Evolutionary conservation across 2,888 invertebrate species (phyloP).

Genomic region (Ichneumoninae sp.): DNA sequence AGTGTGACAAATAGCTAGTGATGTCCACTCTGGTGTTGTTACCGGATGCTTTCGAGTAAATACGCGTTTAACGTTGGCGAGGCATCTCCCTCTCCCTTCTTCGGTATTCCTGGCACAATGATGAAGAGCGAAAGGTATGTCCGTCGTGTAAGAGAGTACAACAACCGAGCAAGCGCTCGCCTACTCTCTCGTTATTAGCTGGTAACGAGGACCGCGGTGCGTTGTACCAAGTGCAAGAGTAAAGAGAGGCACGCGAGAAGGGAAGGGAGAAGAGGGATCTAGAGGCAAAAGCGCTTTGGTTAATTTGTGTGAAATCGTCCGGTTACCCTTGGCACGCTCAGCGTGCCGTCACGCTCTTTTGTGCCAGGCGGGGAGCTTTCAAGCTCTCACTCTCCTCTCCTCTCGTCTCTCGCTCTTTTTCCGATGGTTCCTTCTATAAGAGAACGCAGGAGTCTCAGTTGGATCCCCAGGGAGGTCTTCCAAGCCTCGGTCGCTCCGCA

Average conservation of each 20-base stretch:
- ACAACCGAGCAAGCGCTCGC: constrained; percentile 22
- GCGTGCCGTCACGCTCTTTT: constrained; percentile 77
- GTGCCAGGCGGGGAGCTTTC: constrained; percentile 70
- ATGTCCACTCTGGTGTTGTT: constrained; percentile 16
- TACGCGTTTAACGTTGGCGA: constrained; percentile 37
- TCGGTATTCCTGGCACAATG: constrained; percentile 45
- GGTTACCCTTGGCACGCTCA: constrained; percentile 74
- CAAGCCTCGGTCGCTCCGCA: constrained; percentile 50
- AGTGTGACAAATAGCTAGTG: constrained; percentile 29
- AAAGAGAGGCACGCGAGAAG: constrained; percentile 12
- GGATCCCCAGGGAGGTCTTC: constrained; percentile 61
- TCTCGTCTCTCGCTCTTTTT: constrained; percentile 25
- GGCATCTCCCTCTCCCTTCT: constrained; percentile 12
- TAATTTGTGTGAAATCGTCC: constrained; percentile 80
- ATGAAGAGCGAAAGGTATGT: constrained; percentile 18
- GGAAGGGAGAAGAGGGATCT: constrained; percentile 16
- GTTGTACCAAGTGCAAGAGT: constrained; percentile 15
- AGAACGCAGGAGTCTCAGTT: constrained; percentile 30
- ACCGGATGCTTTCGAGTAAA: constrained; percentile 29
- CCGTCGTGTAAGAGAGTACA: constrained; percentile 32
- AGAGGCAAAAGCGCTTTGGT: constrained; percentile 70
- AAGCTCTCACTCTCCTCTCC: constrained; percentile 59
- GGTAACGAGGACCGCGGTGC: constrained; percentile 63
- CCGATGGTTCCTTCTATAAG: not conserved
- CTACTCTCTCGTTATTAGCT: constrained; percentile 59